Percentiles rank a stretch among this genome's conserved stretches.
Evolutionary conservation across 2,888 invertebrate genomes (phyloP).

Genomic region (Drosophila atripex): DNA sequence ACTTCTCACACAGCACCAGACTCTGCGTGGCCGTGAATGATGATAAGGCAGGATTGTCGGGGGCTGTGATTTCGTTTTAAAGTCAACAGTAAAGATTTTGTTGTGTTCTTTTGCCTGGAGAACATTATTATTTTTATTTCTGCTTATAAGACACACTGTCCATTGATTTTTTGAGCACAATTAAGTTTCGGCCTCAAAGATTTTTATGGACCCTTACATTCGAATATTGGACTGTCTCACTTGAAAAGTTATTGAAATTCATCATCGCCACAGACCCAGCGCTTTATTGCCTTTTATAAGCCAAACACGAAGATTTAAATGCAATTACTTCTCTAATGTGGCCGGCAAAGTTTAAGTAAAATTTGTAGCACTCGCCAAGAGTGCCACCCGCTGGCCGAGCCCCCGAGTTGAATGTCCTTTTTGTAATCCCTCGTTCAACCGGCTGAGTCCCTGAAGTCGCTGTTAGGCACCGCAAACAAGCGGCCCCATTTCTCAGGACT

Average conservation of each 20-base stretch:
- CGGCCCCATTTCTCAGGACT: conserved; percentile 29
- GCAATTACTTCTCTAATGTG: not conserved
- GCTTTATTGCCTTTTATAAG: no score
- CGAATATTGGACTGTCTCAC: not conserved
- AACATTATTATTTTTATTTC: not conserved
- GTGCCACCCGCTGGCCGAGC: conserved; percentile 26
- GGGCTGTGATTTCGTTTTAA: conserved; percentile 27
- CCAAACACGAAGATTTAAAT: not conserved
- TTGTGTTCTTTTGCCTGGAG: not conserved
- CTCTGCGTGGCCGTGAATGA: conserved; percentile 35
- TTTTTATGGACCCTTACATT: not conserved
- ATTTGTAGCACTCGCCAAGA: not conserved
- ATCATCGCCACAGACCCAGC: no score
- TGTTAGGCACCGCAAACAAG: conserved; percentile 29
- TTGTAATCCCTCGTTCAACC: conserved; percentile 19
- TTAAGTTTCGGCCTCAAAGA: not conserved
- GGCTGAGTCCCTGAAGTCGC: conserved; percentile 1
- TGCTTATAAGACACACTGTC: not conserved
- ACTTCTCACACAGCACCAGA: conserved; percentile 43
- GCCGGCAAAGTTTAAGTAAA: not conserved
- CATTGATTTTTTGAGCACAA: not conserved
- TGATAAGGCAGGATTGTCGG: conserved; percentile 19
- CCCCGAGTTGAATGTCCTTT: conserved; percentile 39
- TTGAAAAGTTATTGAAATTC: no score
- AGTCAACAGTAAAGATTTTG: conserved; percentile 7